Base-by-base conservation (phyloP, 2,797 vertebrate genomes). In the Muraenolepis orangiensis region DNA sequence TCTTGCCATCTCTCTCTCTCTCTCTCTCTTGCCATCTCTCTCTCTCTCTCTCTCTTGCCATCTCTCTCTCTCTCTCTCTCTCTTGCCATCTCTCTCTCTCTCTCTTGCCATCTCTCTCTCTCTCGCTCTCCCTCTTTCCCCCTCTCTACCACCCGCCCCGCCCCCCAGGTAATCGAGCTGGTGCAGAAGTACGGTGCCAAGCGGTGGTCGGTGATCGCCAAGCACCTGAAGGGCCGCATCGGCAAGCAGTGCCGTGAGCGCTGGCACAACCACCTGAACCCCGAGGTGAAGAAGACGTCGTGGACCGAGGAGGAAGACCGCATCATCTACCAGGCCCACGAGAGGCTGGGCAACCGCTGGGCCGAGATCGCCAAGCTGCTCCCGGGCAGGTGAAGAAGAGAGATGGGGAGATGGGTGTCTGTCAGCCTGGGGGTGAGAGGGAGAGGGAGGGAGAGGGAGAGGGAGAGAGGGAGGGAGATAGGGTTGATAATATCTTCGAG, bases 251-350 rank as follows among this genome's bases (percentile, higher is more conserved):
- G n/a, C n/a, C n/a, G n/a, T n/a, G n/a, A n/a, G n/a, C n/a, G n/a
- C n/a, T n/a, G n/a, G n/a, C n/a, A n/a, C n/a, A n/a, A n/a, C n/a
- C n/a, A n/a, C n/a, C n/a, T n/a, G n/a, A n/a, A n/a, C n/a, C n/a
- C n/a, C n/a, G n/a, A n/a, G n/a, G n/a, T n/a, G n/a, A n/a, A n/a
- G n/a, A n/a, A n/a, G n/a, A 99, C 98, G 28, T 99, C 97, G 73
- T 99, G 98, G 98, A 99, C 98, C 2, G 97, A 99, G 91, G 97
- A 99, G 89, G 98, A 99, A 91, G 98, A 99, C 92, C 94, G 96
- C 82, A 97, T 99, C 91, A 99, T 99, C 93, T 99, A 98, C 93
- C 96, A 99, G 90, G 98, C 98, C 38, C 98, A 99, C 77, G 98
- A 99, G 91, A 98, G 96, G 81, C 95, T 99, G 87, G 98, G 98